Conservation (phyloP, 2,113 vertebrate genomes). For the Telmatochromis brachygnathus region DNA sequence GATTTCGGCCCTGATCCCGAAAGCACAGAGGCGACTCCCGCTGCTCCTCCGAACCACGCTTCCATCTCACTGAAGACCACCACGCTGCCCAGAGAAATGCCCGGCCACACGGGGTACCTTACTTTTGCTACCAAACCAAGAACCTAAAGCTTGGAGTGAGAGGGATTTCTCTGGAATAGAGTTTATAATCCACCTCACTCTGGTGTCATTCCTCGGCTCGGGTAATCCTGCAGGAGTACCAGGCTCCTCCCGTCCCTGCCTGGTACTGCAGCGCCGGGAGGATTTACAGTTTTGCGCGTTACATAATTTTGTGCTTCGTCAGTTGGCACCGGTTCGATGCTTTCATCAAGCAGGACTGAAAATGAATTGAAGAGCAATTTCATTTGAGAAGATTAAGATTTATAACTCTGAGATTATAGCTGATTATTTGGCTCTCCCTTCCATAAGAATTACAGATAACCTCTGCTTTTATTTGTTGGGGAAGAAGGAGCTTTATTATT, state of each 20-base stretch:
- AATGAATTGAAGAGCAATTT: background rate
- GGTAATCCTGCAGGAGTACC: constrained; percentile 1
- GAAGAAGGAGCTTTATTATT: background rate
- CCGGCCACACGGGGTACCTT: constrained; percentile 94
- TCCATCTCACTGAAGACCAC: constrained; percentile 77
- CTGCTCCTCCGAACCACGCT: constrained; percentile 36
- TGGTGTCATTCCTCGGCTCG: background rate
- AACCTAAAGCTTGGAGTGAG: constrained; percentile 47
- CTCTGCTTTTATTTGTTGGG: background rate
- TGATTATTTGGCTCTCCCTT: background rate
- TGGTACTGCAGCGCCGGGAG: background rate
- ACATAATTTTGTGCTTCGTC: background rate
- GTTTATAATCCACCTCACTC: background rate
- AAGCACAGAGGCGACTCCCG: background rate
- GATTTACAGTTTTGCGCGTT: background rate
- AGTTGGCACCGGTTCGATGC: background rate
- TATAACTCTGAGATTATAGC: background rate
- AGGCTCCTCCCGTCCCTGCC: background rate
- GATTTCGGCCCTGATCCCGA: constrained; percentile 76
- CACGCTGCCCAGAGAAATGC: constrained; percentile 78
- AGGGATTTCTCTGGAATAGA: background rate
- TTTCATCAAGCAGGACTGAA: constrained; percentile 29
- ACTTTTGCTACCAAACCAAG: constrained; percentile 92
- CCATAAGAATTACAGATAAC: background rate
- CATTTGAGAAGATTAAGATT: background rate